Conservation (phyloP, 2,797 vertebrate genomes). For the Hybognathus amarus region DNA sequence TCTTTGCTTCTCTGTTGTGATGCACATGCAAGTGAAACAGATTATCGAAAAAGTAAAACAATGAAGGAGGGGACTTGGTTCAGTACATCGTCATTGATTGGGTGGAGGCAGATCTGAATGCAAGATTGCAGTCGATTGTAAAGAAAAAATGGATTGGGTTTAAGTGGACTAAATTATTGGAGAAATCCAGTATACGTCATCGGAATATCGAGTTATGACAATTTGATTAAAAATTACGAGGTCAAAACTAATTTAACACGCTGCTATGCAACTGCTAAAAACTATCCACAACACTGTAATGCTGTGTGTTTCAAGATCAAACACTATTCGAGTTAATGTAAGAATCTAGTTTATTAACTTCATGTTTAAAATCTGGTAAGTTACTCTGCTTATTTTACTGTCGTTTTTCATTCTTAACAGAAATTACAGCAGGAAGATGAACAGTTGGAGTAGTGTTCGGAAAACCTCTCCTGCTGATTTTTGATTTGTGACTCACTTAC, state of each 20-base stretch:
- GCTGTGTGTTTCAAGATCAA: neutral
- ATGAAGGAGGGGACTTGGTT: neutral
- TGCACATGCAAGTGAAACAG: neutral
- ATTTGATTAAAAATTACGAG: neutral
- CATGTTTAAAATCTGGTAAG: slow-evolving; percentile 25
- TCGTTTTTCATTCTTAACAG: slow-evolving; percentile 30
- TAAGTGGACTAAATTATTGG: neutral
- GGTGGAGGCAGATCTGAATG: neutral
- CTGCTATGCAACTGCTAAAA: neutral
- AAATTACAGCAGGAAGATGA: slow-evolving; percentile 1
- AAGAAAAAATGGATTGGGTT: neutral
- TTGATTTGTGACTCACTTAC: slow-evolving; percentile 53
- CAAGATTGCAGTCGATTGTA: neutral
- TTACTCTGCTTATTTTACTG: slow-evolving; percentile 34
- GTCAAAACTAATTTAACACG: neutral
- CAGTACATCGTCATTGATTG: neutral
- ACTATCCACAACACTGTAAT: neutral
- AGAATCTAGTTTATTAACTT: slow-evolving; percentile 2
- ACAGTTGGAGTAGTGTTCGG: slow-evolving; percentile 17
- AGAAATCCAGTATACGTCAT: neutral
- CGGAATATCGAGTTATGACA: neutral
- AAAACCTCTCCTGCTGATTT: slow-evolving; percentile 38
- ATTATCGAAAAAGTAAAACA: too few relatives aligned
- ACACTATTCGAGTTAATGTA: neutral
- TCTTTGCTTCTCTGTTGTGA: neutral